Evolutionary conservation across 2,797 vertebrate genomes (phyloP).

Genomic region (Oryzias dopingdopingensis): DNA sequence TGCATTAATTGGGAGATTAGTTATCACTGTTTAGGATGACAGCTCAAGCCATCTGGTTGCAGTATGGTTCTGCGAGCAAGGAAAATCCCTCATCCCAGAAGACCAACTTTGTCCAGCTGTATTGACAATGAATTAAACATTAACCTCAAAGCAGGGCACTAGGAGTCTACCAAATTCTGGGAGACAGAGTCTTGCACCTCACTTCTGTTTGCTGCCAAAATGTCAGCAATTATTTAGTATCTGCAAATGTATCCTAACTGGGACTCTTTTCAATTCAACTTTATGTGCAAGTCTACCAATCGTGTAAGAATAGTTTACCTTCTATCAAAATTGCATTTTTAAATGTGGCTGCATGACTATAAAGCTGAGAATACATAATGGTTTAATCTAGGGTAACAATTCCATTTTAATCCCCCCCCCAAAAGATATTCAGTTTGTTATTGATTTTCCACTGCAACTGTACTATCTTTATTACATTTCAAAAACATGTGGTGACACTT

Average conservation of each 20-base stretch:
- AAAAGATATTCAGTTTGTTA: background rate
- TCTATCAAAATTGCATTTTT: conserved; percentile 14
- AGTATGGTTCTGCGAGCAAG: conserved; percentile 31
- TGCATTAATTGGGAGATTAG: conserved; percentile 28
- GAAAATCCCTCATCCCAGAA: conserved; percentile 44
- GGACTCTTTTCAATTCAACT: conserved; percentile 34
- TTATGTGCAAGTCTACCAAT: conserved; percentile 24
- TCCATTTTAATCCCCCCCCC: no score
- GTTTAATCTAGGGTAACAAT: no score
- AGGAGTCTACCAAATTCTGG: conserved; percentile 26
- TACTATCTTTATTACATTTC: background rate
- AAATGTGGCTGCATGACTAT: conserved; percentile 1
- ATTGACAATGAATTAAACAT: conserved; percentile 62
- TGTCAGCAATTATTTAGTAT: conserved; percentile 66
- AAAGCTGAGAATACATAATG: no score
- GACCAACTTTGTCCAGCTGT: conserved; percentile 48
- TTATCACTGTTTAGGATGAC: conserved; percentile 39
- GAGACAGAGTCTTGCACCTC: conserved; percentile 34
- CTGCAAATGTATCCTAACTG: conserved; percentile 45
- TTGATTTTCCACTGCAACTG: background rate
- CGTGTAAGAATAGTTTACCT: conserved; percentile 3
- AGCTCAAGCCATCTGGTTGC: conserved; percentile 42
- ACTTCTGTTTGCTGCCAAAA: conserved; percentile 61
- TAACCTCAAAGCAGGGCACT: conserved; percentile 39
- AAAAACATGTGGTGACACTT: background rate